These are phyloP conservation scores for Gorsachius goisagi DNA, from an alignment of 2,113 vertebrate species.

Conservation along the genomic window DNA sequence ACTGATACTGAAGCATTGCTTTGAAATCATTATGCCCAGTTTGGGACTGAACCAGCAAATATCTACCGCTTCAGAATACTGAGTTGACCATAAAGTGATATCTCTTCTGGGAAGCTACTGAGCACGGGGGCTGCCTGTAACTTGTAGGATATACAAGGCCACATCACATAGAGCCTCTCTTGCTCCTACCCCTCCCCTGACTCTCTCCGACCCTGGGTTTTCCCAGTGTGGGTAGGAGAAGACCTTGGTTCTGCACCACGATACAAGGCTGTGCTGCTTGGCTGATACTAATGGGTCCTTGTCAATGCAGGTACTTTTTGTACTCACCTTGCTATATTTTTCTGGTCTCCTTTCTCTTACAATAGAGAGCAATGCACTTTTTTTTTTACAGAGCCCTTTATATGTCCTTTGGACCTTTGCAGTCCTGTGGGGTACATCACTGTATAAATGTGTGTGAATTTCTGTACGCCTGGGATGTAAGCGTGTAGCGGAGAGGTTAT, in stretches of 20 bases:
- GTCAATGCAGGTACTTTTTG: background rate
- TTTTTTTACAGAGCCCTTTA: background rate
- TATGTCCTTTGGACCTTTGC: background rate
- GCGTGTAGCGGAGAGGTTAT: background rate
- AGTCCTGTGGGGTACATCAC: background rate
- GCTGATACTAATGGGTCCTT: background rate
- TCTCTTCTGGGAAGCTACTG: background rate
- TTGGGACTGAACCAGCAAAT: background rate
- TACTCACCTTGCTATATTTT: background rate
- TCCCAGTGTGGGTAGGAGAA: background rate
- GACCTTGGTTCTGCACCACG: background rate
- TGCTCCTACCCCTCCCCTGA: background rate
- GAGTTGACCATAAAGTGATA: background rate
- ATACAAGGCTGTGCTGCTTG: background rate
- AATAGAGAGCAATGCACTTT: background rate
- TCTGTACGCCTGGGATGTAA: background rate
- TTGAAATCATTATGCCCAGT: background rate
- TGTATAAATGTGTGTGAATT: background rate
- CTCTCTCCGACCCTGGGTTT: background rate
- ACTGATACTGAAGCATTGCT: background rate
- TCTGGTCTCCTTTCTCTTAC: background rate
- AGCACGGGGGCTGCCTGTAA: background rate
- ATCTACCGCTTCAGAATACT: background rate
- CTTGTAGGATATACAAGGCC: background rate
- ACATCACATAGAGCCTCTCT: background rate